A percentile compares a stretch with the other conserved stretches of the same genome.
Evolutionary conservation across 1,140 invertebrate genomes (phyloP).

Genomic region (Cardiocondyla obscurior): DNA sequence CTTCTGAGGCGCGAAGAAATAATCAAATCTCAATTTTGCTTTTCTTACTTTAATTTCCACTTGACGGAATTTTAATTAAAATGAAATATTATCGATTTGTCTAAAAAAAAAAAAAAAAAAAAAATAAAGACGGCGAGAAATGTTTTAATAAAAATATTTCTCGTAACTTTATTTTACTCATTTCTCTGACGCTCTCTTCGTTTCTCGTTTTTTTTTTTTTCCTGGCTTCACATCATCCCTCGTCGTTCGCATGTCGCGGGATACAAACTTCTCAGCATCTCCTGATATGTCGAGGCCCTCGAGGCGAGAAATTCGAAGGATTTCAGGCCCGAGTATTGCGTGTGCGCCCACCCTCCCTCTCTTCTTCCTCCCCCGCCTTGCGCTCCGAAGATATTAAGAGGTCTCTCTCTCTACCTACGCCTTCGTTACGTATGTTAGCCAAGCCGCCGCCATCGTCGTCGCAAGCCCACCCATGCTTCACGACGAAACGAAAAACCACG

Average conservation of each 20-base stretch:
- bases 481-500: constrained; percentile 57
- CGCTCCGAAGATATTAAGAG: constrained; percentile 60
- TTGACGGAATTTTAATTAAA: background rate
- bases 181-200: background rate
- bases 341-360: constrained; percentile 42
- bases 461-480: constrained; percentile 66
- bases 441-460: constrained; percentile 25
- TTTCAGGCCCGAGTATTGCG: constrained; percentile 55
- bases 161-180: background rate
- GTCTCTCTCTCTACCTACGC: constrained; percentile 62
- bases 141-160: background rate
- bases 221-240: background rate
- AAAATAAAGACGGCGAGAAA: too few species aligned
- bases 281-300: constrained; percentile 26
- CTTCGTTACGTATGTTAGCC: constrained; percentile 59
- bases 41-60: too few species aligned
- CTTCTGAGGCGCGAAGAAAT: background rate
- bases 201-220: background rate
- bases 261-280: constrained; percentile 56
- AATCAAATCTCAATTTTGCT: background rate
- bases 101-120: too few species aligned
- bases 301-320: constrained; percentile 66
- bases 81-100: background rate
- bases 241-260: constrained; percentile 10
- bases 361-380: background rate